These are phyloP conservation scores for Cosmia pyralina DNA, from an alignment of 2,888 invertebrate genomes.

Conservation along the genomic window DNA sequence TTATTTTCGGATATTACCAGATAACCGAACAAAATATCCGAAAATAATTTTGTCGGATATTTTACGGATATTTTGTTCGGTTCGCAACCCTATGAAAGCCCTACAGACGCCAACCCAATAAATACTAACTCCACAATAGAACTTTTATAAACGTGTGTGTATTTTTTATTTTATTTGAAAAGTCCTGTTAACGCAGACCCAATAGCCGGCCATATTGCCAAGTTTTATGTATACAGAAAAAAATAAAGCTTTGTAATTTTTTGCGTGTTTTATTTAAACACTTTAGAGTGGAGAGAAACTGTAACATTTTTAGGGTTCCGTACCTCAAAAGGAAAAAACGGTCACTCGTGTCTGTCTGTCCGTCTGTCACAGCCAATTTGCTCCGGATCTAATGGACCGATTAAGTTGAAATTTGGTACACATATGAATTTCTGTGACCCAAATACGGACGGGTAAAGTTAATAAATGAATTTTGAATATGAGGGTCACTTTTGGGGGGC, in stretches of 20 bases:
- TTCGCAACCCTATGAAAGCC: conserved; percentile 34
- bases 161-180: conserved; percentile 62
- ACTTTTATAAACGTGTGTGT: conserved; percentile 59
- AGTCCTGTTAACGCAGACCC: conserved; percentile 52
- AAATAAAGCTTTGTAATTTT: conserved; percentile 20
- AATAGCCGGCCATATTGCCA: conserved; percentile 38
- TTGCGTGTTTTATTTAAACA: not conserved
- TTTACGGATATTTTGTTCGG: conserved; percentile 25
- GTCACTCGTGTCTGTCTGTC: too few relatives aligned
- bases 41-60: not conserved
- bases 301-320: too few relatives aligned
- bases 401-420: too few relatives aligned
- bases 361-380: too few relatives aligned
- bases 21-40: too few relatives aligned
- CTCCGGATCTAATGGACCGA: too few relatives aligned
- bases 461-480: too few relatives aligned
- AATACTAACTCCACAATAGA: conserved; percentile 67
- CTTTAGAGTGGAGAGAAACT: not conserved
- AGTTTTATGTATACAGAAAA: conserved; percentile 46
- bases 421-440: too few relatives aligned
- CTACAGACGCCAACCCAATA: conserved; percentile 60
- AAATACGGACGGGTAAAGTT: too few relatives aligned
- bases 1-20: conserved; percentile 10
- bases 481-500: too few relatives aligned
- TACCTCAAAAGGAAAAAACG: too few relatives aligned